Percentiles rank a stretch among this genome's conserved stretches.
phyloP scores from a whole-genome alignment of 2,888 invertebrate genomes.

The Drosophila subsilvestris region DNA sequence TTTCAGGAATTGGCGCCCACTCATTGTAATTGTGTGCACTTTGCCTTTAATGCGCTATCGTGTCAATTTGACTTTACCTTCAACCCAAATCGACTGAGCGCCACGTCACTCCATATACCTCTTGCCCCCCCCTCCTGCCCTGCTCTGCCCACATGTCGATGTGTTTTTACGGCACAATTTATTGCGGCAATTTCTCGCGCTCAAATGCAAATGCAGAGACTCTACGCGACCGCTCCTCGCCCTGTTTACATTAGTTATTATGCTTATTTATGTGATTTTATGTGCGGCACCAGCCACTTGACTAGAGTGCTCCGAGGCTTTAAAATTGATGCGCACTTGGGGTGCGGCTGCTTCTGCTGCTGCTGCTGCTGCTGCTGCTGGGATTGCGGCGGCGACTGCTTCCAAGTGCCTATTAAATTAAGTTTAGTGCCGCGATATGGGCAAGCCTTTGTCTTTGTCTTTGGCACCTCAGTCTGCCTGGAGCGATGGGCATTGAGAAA shows the following conservation, averaged over 20 bases:
- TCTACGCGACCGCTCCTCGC: slow-evolving; percentile 54
- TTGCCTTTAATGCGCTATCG: slow-evolving; percentile 72
- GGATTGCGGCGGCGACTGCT: slow-evolving; percentile 54
- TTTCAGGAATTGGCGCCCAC: slow-evolving; percentile 52
- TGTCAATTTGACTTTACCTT: slow-evolving; percentile 59
- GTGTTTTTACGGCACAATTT: slow-evolving; percentile 78
- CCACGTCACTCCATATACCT: slow-evolving; percentile 13
- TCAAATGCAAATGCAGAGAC: slow-evolving; percentile 78
- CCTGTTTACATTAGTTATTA: slow-evolving; percentile 81
- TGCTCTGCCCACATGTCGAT: slow-evolving; percentile 54
- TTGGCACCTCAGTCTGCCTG: slow-evolving; percentile 5
- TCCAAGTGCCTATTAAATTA: slow-evolving; percentile 66
- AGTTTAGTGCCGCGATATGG: slow-evolving; percentile 76
- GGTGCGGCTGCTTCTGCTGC: slow-evolving; percentile 5
- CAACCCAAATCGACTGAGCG: background rate
- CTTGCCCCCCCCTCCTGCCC: background rate
- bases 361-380: slow-evolving; percentile 7
- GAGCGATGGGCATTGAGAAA: slow-evolving; percentile 61
- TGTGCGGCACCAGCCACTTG: slow-evolving; percentile 44
- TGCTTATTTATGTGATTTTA: slow-evolving; percentile 73
- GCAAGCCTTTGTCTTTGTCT: slow-evolving; percentile 57
- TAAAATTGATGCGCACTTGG: slow-evolving; percentile 69
- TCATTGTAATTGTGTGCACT: slow-evolving; percentile 80
- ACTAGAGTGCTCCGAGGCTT: slow-evolving; percentile 64
- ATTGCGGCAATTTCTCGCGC: slow-evolving; percentile 78